Evolutionary conservation across 2,797 vertebrate genomes (phyloP).

Genomic region (Prunella strophiata): DNA sequence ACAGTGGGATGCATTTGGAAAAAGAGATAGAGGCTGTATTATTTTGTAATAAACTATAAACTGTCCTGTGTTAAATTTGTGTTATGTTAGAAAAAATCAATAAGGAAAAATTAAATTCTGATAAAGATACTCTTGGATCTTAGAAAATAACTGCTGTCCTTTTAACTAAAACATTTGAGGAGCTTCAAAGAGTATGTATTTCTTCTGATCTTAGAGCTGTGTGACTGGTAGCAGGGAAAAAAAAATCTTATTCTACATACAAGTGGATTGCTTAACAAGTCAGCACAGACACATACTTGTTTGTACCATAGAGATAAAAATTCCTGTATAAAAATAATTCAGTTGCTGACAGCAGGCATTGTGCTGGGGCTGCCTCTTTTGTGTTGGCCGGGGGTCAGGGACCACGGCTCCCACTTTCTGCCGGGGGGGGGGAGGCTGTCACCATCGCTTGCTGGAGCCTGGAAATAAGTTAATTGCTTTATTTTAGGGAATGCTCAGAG

Average conservation of each 20-base stretch:
- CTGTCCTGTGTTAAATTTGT: constrained; percentile 75
- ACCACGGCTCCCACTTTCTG: constrained; percentile 76
- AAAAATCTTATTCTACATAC: constrained; percentile 83
- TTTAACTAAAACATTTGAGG: constrained; percentile 85
- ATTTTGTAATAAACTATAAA: constrained; percentile 79
- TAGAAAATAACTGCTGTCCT: constrained; percentile 84
- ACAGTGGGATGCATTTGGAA: constrained; percentile 55
- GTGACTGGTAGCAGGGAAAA: constrained; percentile 80
- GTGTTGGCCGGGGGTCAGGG: constrained; percentile 74
- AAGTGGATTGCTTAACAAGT: constrained; percentile 87
- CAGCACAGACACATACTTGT: constrained; percentile 84
- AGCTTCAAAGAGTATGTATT: constrained; percentile 84
- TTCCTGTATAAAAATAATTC: constrained; percentile 87
- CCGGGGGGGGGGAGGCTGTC: constrained; percentile 78
- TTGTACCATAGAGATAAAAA: constrained; percentile 86
- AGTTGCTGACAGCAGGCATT: constrained; percentile 81
- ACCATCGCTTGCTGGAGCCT: constrained; percentile 74
- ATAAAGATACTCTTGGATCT: constrained; percentile 82
- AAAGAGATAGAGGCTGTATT: constrained; percentile 67
- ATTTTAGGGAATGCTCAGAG: constrained; percentile 73
- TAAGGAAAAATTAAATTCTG: constrained; percentile 83
- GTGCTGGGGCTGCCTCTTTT: constrained; percentile 78
- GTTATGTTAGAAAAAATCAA: constrained; percentile 78
- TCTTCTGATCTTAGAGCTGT: constrained; percentile 84
- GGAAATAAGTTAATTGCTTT: constrained; percentile 84